Evolutionary conservation across 37 sponge, comb jelly and placozoan species (phyloP).

Genomic region (Crambe crambe): DNA sequence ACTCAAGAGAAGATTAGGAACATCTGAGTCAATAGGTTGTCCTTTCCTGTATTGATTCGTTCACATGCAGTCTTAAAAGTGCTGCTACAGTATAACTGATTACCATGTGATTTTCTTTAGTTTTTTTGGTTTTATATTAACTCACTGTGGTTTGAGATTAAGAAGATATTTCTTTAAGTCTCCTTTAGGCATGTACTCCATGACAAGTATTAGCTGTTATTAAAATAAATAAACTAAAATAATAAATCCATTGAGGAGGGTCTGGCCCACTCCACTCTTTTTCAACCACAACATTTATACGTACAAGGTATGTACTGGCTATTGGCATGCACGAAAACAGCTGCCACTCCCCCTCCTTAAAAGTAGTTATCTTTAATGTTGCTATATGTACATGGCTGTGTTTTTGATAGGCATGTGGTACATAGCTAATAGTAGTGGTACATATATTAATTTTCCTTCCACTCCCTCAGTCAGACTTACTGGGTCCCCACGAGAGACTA

Average conservation of each 20-base stretch:
- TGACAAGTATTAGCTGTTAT: constrained; percentile 17
- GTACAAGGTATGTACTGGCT: no score
- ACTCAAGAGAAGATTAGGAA: background rate
- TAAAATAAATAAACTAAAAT: no score
- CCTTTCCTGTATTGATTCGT: background rate
- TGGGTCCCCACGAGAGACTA: constrained; percentile 3
- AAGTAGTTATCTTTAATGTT: background rate
- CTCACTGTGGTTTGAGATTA: constrained; percentile 10
- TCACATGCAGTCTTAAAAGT: background rate
- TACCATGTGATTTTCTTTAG: background rate
- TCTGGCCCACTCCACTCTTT: no score
- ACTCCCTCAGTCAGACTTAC: no score
- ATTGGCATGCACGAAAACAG: no score
- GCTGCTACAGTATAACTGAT: background rate
- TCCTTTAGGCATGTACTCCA: constrained; percentile 11
- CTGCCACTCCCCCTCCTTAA: no score
- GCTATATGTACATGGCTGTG: no score
- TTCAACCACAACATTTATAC: no score
- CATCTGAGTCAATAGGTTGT: background rate
- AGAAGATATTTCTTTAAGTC: constrained; percentile 13
- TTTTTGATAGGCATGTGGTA: no score
- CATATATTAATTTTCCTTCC: no score
- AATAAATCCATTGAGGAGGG: no score
- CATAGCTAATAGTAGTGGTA: no score
- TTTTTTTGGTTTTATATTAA: background rate